phyloP scores from a whole-genome alignment of 2,888 invertebrate species.

The Beris chalybata region DNA sequence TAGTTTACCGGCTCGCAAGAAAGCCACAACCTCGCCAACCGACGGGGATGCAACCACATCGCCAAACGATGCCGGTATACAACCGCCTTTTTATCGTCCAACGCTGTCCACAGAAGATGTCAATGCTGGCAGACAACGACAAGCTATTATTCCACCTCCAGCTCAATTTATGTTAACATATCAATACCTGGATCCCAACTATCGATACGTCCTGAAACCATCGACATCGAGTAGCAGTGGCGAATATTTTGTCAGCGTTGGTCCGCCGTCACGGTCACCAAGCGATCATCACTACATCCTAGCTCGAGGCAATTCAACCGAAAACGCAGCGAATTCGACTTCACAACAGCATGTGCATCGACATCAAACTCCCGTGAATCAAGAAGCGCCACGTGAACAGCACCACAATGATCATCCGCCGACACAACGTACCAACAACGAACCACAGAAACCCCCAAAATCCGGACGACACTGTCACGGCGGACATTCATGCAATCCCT shows the following conservation, averaged over 20 bases:
- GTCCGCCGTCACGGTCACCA: constrained; percentile 64
- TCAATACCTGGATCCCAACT: constrained; percentile 72
- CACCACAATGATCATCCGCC: constrained; percentile 52
- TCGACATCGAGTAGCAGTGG: constrained; percentile 66
- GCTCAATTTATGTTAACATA: constrained; percentile 63
- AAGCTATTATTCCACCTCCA: constrained; percentile 57
- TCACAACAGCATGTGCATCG: constrained; percentile 46
- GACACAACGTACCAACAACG: constrained; percentile 44
- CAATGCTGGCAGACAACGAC: constrained; percentile 45
- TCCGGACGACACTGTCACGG: constrained; percentile 54
- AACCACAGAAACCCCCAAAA: constrained; percentile 46
- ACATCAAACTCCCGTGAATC: constrained; percentile 41
- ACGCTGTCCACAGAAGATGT: constrained; percentile 83
- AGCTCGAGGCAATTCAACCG: constrained; percentile 61
- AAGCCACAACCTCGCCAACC: constrained; percentile 63
- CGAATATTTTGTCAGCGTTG: constrained; percentile 72
- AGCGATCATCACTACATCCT: constrained; percentile 71
- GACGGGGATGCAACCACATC: constrained; percentile 58
- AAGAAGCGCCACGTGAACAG: constrained; percentile 46
- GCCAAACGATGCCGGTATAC: constrained; percentile 55
- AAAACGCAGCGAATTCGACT: constrained; percentile 52
- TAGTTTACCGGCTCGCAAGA: constrained; percentile 82
- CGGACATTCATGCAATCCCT: constrained; percentile 70
- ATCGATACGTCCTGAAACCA: constrained; percentile 72
- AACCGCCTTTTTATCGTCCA: constrained; percentile 66